These are phyloP conservation scores for Sylvia atricapilla DNA, from an alignment of 2,113 vertebrate genomes.

Conservation along the genomic window DNA sequence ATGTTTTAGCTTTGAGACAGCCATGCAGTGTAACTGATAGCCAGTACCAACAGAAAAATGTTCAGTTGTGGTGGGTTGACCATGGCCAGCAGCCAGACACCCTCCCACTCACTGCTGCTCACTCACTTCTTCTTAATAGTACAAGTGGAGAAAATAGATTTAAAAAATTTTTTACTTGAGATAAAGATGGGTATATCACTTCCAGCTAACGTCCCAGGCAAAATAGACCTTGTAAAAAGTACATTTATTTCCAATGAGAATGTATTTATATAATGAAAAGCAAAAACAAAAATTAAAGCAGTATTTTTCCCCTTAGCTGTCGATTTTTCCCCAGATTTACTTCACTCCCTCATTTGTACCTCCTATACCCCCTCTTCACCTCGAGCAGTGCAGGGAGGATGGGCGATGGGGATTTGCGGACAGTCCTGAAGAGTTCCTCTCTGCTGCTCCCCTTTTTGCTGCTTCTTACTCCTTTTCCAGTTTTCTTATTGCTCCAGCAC, in stretches of 20 bases:
- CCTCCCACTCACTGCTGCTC: neutral
- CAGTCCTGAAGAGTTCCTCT: neutral
- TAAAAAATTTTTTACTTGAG: neutral
- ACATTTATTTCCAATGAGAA: neutral
- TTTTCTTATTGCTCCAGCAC: neutral
- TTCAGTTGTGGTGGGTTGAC: neutral
- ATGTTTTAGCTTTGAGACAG: neutral
- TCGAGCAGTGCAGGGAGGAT: neutral
- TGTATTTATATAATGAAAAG: neutral
- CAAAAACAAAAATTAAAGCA: neutral
- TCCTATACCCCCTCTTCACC: neutral
- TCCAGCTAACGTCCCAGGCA: neutral
- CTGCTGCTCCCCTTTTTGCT: neutral
- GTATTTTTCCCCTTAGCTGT: rapidly evolving
- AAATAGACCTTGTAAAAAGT: neutral
- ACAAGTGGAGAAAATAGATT: neutral
- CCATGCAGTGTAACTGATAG: neutral
- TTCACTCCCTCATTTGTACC: neutral
- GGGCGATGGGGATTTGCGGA: neutral
- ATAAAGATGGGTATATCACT: neutral
- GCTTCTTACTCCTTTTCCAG: neutral
- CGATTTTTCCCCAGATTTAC: neutral
- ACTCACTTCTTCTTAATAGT: neutral
- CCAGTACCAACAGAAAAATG: neutral
- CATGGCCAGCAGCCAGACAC: neutral